Conservation (phyloP, 2,113 vertebrate genomes). For the Dicrurus megarhynchus region DNA sequence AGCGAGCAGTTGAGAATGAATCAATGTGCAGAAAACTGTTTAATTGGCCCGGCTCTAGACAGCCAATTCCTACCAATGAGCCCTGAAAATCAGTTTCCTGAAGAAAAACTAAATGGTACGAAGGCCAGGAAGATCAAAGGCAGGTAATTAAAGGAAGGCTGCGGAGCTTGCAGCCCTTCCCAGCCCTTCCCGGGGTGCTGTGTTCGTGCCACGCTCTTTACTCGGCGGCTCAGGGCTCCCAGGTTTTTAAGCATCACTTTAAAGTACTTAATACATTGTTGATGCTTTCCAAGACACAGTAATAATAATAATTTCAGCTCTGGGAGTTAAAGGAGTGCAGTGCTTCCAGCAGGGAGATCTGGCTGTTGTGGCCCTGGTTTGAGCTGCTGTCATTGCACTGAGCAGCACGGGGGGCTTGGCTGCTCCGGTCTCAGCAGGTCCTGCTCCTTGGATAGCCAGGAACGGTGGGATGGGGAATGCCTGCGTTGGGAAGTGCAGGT, state of each 20-base stretch:
- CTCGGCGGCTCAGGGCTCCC: not conserved
- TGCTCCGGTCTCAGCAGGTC: not conserved
- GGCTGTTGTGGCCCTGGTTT: not conserved
- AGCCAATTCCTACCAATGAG: not conserved
- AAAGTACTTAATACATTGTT: not conserved
- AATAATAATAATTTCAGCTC: not conserved
- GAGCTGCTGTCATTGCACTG: not conserved
- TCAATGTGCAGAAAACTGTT: not conserved
- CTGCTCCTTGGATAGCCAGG: not conserved
- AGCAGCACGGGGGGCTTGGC: not conserved
- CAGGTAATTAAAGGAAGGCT: not conserved
- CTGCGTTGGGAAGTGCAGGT: not conserved
- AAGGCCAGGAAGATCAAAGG: not conserved
- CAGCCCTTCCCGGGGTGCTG: not conserved
- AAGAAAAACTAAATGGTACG: not conserved
- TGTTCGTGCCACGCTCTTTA: not conserved
- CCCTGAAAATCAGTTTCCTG: not conserved
- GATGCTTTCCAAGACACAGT: not conserved
- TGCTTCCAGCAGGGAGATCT: slow-evolving; percentile 5
- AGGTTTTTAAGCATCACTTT: not conserved
- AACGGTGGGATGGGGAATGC: not conserved
- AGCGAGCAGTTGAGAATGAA: not conserved
- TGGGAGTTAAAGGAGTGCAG: not conserved
- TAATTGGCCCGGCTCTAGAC: slow-evolving; percentile 27
- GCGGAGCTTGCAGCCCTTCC: not conserved